Base-by-base conservation (phyloP, 2,113 vertebrate species). In the Oncorhynchus clarkii region DNA sequence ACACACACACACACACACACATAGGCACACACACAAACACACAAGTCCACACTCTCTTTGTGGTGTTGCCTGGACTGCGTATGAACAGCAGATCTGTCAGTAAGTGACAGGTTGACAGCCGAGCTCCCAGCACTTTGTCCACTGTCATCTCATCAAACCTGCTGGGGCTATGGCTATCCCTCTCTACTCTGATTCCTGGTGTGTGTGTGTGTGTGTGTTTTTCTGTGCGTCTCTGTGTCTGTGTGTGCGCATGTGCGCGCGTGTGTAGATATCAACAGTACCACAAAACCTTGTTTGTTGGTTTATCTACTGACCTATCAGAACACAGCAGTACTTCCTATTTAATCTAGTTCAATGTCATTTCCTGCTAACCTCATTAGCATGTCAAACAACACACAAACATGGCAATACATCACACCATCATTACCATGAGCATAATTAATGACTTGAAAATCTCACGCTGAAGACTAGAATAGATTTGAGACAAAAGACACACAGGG, bases 41-140 rank as follows among this genome's bases (percentile, higher is more conserved):
- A 45, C 39, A 45, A 64, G 29, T 70, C 71, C 8, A 31, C 69
- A 78, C n/a, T 79, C 79, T 78, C 82, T 79, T 73, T 87, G 88
- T 89, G 87, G 88, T 76, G 79, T 85, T 91, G 92, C 93, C 94
- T 93, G 91, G 95, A 93, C 92, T 95, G 94, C 89, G 94, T 96
- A 94, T 94, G 93, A 96, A 95, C 96, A 96, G 92, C 94, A 95
- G 96, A 96, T 97, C 95, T 97, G 96, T 96, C 95, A 96, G 94
- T 89, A 90, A 93, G 94, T 96, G 96, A 97, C 96, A 96, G 94
- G 93, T 95, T 96, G 96, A 96, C 96, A 96, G 95, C 91, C 94
- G 92, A 85, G 95, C 95, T 95, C 94, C 95, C 91, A 96, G 96
- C 95, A 95, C 95, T 96, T 95, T 97, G 96, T 98, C 96, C 94